These are phyloP conservation scores for Seira sanloemensis DNA, from an alignment of 2,888 invertebrate species.

Conservation along the genomic window DNA sequence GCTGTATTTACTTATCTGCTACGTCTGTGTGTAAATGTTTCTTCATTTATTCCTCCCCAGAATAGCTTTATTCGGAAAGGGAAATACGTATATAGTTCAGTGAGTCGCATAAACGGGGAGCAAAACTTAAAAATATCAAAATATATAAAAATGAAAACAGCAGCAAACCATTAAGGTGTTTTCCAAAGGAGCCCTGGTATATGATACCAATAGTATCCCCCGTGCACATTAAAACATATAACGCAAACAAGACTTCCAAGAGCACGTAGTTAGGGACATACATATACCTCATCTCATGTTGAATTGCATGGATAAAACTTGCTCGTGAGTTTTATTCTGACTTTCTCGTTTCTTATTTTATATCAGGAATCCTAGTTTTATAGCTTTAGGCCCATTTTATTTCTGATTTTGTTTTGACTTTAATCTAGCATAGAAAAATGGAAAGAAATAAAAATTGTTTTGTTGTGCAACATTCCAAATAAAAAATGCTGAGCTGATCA, in stretches of 20 bases:
- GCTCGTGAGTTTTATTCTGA: neutral
- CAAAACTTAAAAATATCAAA: too few relatives aligned
- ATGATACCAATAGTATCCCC: neutral
- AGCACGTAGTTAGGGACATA: neutral
- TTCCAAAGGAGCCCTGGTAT: neutral
- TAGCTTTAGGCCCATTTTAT: slow-evolving; percentile 41
- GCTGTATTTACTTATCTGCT: neutral
- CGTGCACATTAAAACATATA: neutral
- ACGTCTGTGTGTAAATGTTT: slow-evolving; percentile 2
- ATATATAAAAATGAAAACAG: neutral
- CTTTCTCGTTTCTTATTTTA: slow-evolving; percentile 17
- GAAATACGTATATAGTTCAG: neutral
- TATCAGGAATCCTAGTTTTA: slow-evolving; percentile 34
- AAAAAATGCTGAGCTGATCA: slow-evolving; percentile 4
- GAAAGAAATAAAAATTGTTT: slow-evolving; percentile 30
- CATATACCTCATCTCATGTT: neutral
- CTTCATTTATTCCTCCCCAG: slow-evolving; percentile 24
- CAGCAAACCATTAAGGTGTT: slow-evolving; percentile 12
- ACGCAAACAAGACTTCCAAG: neutral
- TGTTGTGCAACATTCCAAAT: slow-evolving; percentile 1
- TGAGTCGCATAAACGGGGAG: slow-evolving; percentile 3
- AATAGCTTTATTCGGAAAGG: slow-evolving; percentile 9
- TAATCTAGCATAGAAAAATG: slow-evolving; percentile 31
- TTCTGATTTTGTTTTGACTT: slow-evolving; percentile 54
- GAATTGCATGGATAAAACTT: neutral